Evolutionary conservation across 2,797 vertebrate species (phyloP), one percentile per base, ranked within the genome.

Genomic region (Ptychobarbus kaznakovi): DNA sequence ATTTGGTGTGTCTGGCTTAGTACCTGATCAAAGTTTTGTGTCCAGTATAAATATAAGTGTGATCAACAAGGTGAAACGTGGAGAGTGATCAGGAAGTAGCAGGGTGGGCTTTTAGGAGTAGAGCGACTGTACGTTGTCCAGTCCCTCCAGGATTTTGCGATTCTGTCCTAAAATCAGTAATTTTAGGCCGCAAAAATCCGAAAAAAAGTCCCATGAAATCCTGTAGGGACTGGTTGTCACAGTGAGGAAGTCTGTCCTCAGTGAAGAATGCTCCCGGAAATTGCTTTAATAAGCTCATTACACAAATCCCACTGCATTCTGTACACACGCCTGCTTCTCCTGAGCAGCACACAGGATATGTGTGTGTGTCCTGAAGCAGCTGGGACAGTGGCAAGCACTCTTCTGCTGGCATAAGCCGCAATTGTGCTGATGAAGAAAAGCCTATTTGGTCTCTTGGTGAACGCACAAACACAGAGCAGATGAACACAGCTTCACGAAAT

Each of bases 201-300:
- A 2, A 32, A 32, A 32, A 32, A 32, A 32, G 32, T 32, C 32
- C 32, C 2, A 2, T 32, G 32, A 32, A 32, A 32, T 32, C 32
- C 32, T 32, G 32, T 32, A 32, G 32, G 32, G 32, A 32, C 32
- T 2, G 32, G 32, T 32, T 32, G 32, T 51, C 49, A 51, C 4
- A 1, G 49, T 16, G 49, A 51, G 84, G 78, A 89, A 82, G 80
- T 76, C 40, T 78, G 70, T 73, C 15, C 68, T 82, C 28, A 28
- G 20, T 61, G 13, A 74, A 42, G 82, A 88, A 84, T 85, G 78
- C 76, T 42, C 16, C 28, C 49, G 84, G 81, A 89, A 88, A 88
- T 88, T 84, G 75, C 74, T 80, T 88, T 77, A 87, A 86, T 80
- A 85, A 85, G 46, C 69, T 76, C 49, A 73, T 78, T 80, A 68